Evolutionary conservation across 2,888 invertebrate genomes (phyloP), one percentile per base, ranked within the genome.

Genomic region (Meghimatium bilineatum): DNA sequence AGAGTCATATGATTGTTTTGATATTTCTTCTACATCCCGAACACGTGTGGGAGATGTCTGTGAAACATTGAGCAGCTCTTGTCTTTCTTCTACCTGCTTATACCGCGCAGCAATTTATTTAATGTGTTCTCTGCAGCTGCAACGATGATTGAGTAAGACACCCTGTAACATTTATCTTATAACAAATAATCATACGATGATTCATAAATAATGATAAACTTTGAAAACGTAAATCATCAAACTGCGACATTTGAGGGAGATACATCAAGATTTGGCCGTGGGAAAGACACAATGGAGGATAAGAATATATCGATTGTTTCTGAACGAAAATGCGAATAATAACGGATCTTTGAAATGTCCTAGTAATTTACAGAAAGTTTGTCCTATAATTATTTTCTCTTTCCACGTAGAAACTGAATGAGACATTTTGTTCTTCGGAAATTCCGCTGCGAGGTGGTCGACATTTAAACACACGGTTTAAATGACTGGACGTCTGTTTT

Each of bases 241-340:
- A 5, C 52, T n/a, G 49, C 17, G 49, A 29, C 49, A 49, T 74
- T 74, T 74, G 29, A 52, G 6, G 6, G 17, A 2, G n/a, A 74
- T 3, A 17, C 52, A 52, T 17, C 52, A 23, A 10, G 6, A 71
- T 71, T 71, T 20, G 52, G 49, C 52, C 74, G 74, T 74, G 74
- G 52, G 74, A 74, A 74, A 14, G 34, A 29, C 52, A 74, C 74
- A 74, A 74, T 74, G 23, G 29, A 74, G n/a, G 74, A 52, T 6
- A 29, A 29, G 52, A 49, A 6, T 1, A 14, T 17, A 74, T 74
- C 32, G 74, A 74, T 74, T 74, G 74, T 49, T 49, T 52, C 20
- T 17, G 17, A 5, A 38, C 3, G 12, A 71, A 71, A 38, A 29
- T 71, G 20, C 23, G 23, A 38, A 38, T 26, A 56, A 38, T 36